A percentile compares a stretch with the other conserved stretches of the same genome.
Evolutionary conservation across 2,113 vertebrate genomes (phyloP).

Genomic region (Heliornis fulica): DNA sequence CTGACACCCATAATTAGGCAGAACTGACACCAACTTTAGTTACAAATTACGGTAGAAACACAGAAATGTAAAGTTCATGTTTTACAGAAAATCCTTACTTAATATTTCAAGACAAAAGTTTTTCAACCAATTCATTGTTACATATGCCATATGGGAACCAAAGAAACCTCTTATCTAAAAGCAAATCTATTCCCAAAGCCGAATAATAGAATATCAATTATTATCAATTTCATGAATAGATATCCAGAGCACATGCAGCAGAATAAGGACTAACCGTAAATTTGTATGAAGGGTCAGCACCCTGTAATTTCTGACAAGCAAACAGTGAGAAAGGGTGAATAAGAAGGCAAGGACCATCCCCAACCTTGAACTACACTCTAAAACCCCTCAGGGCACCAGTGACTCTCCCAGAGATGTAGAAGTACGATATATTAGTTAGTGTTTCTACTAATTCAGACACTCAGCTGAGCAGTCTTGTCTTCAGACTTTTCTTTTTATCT

Average conservation of each 20-base stretch:
- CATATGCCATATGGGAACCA: background rate
- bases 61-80: background rate
- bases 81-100: conserved; percentile 10
- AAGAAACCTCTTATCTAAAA: background rate
- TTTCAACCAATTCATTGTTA: background rate
- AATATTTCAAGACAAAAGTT: conserved; percentile 23
- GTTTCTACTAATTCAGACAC: background rate
- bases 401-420: background rate
- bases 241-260: background rate
- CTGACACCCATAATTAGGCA: background rate
- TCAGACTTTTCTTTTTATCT: too few relatives aligned
- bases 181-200: background rate
- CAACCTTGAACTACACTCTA: background rate
- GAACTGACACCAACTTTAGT: conserved; percentile 14
- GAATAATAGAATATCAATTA: background rate
- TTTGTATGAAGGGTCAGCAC: background rate
- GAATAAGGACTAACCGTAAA: background rate
- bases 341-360: background rate
- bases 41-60: background rate
- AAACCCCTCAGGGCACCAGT: background rate
- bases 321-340: background rate
- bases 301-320: background rate
- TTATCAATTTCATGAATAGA: background rate
- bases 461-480: background rate
- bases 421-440: background rate